Conservation (phyloP, 2,888 invertebrate species). For the Oeneis ivallda region DNA sequence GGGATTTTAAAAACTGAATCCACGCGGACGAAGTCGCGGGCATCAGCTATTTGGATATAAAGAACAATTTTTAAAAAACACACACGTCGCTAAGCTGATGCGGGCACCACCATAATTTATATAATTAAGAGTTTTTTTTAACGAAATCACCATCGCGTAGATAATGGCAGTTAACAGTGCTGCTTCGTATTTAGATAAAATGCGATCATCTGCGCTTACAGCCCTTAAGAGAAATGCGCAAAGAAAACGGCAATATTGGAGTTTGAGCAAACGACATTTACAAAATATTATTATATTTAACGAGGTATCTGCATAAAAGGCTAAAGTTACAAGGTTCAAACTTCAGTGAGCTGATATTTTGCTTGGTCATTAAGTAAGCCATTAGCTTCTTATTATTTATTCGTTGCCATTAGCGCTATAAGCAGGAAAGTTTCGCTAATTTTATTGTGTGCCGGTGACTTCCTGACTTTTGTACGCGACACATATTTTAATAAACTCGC, state of each 20-base stretch:
- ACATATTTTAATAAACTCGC: slow-evolving; percentile 3
- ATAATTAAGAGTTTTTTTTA: no score
- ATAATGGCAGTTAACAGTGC: neutral
- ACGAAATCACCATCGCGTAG: no score
- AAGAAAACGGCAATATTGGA: neutral
- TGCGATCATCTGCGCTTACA: neutral
- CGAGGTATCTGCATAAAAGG: slow-evolving; percentile 6
- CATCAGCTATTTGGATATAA: no score
- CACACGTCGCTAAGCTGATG: no score
- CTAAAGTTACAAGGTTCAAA: neutral
- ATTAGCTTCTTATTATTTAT: slow-evolving; percentile 17
- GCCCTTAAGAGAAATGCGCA: neutral
- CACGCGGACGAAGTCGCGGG: no score
- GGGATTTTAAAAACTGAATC: no score
- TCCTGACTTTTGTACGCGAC: neutral
- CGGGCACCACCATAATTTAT: no score
- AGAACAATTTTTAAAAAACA: no score
- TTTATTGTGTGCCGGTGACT: neutral
- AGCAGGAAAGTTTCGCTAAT: slow-evolving; percentile 1
- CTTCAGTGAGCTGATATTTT: slow-evolving; percentile 47
- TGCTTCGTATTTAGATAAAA: neutral
- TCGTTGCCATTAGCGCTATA: slow-evolving; percentile 9
- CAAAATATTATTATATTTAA: slow-evolving; percentile 6
- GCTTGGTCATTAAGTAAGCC: slow-evolving; percentile 59
- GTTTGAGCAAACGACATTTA: neutral